These are phyloP conservation scores for Andrena marginata DNA, from an alignment of 2,888 invertebrate species.

Conservation along the genomic window DNA sequence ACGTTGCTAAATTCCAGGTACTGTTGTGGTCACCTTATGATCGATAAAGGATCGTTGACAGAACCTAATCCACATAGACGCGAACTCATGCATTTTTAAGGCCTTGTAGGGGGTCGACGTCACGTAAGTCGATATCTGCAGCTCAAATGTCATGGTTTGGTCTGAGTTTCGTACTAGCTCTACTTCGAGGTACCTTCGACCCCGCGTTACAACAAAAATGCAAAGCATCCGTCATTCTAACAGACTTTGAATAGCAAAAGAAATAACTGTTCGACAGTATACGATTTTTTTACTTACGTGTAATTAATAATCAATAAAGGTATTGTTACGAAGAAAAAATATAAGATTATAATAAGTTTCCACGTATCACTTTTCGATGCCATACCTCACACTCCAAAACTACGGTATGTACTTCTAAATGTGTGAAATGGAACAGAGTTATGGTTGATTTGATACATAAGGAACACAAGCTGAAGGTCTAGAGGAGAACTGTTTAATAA, in stretches of 20 bases:
- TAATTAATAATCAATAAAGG: background rate
- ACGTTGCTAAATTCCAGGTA: slow-evolving; percentile 6
- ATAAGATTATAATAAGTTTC: background rate
- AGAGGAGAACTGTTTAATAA: background rate
- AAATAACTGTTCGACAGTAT: background rate
- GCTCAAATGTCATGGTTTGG: slow-evolving; percentile 73
- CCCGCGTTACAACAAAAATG: background rate
- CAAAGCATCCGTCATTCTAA: background rate
- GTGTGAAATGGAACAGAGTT: background rate
- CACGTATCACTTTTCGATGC: background rate
- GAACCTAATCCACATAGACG: slow-evolving; percentile 62
- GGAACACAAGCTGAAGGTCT: background rate
- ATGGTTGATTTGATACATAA: background rate
- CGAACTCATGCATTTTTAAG: slow-evolving; percentile 78
- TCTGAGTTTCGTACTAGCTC: slow-evolving; percentile 65
- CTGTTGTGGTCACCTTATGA: slow-evolving; percentile 26
- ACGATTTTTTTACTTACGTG: background rate
- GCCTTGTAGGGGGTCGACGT: slow-evolving; percentile 77
- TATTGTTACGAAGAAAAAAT: background rate
- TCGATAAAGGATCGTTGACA: slow-evolving; percentile 55
- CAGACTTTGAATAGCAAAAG: background rate
- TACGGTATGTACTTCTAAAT: background rate
- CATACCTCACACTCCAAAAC: background rate
- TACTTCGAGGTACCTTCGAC: slow-evolving; percentile 21
- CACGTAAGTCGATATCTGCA: slow-evolving; percentile 77